These are phyloP conservation scores for Lasioglossum albipes DNA, from an alignment of 1,140 invertebrate genomes.

Conservation along the genomic window DNA sequence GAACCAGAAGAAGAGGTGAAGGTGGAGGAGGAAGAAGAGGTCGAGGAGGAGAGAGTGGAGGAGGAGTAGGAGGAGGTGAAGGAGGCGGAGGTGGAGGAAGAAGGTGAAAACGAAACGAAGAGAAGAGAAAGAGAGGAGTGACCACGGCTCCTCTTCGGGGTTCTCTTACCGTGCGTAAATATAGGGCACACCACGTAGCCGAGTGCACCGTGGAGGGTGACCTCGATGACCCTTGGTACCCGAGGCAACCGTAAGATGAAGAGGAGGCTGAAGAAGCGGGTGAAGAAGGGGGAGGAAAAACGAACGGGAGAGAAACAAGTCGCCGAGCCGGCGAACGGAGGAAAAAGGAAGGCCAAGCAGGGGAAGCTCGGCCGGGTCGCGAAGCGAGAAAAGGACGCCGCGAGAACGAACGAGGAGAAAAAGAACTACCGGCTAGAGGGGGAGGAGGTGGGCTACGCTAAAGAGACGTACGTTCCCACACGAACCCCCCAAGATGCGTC, in stretches of 20 bases:
- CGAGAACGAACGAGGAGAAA: constrained; percentile 49
- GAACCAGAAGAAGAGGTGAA: constrained; percentile 13
- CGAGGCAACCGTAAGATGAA: constrained; percentile 60
- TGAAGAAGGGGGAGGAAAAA: constrained; percentile 18
- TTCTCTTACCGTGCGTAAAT: constrained; percentile 74
- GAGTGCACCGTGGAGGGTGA: constrained; percentile 70
- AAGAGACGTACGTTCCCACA: constrained; percentile 80
- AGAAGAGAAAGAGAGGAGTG: constrained; percentile 19
- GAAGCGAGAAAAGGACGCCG: constrained; percentile 33
- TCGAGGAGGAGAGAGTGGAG: background rate
- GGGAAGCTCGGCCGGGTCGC: constrained; percentile 23
- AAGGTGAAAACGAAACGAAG: constrained; percentile 4
- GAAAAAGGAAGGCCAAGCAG: constrained; percentile 45
- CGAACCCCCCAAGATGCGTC: constrained; percentile 80
- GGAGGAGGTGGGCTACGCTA: constrained; percentile 68
- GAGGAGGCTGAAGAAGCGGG: constrained; percentile 44
- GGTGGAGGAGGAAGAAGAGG: background rate
- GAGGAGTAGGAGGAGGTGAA: background rate
- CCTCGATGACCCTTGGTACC: constrained; percentile 68
- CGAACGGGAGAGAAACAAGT: constrained; percentile 44
- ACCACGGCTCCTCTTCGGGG: constrained; percentile 65
- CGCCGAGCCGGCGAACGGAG: constrained; percentile 43
- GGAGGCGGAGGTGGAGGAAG: background rate
- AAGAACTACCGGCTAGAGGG: constrained; percentile 27
- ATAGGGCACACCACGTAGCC: constrained; percentile 72